Evolutionary conservation across 2,888 invertebrate species (phyloP), one percentile per base, ranked within the genome.

Genomic region (Glyphotaelius pellucidus): DNA sequence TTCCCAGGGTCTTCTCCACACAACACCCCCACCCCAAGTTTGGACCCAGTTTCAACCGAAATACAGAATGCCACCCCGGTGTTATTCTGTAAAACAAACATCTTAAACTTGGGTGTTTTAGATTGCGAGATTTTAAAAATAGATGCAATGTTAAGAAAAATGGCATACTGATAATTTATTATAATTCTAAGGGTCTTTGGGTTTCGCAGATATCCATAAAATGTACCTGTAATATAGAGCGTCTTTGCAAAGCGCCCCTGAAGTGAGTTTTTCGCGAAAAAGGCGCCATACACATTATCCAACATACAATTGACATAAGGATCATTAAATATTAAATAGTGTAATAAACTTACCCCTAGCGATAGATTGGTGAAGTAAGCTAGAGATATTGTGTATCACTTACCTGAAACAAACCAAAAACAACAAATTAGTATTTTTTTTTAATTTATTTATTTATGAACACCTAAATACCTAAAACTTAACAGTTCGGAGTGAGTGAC

Each of bases 1-100:
- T 89, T 87, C 79, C 88, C 88, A 89, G 88, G 88, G 35, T 30
- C 88, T n/a, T 35, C 38, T 35, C 88, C 79, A n/a, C 67, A 67
- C 25, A 67, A 67, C 9, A 67, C 25, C n/a, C 67, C 67, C 67
- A 67, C 67, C 67, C 67, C 25, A n/a, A 25, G 67, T 67, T 25
- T 32, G 81, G 81, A 81, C 81, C 31, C 81, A 15, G 81, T 81
- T 32, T 30, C 81, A 32, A 81, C 81, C 31, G 31, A 81, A 31
- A 19, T 19, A 81, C 32, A 9, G 25, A 67, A 67, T 2, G 7
- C 25, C 67, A 25, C 9, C 67, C n/a, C 25, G 67, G 25, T 7
- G 19, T 5, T 4, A 19, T 4, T 15, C 19, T 3, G 14, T 3
- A 5, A n/a, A n/a, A 67, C n/a, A 67, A 67, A 67, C 25, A 25